Conservation (phyloP, 2,797 vertebrate species). For the Paratrypauchen microcephalus region DNA sequence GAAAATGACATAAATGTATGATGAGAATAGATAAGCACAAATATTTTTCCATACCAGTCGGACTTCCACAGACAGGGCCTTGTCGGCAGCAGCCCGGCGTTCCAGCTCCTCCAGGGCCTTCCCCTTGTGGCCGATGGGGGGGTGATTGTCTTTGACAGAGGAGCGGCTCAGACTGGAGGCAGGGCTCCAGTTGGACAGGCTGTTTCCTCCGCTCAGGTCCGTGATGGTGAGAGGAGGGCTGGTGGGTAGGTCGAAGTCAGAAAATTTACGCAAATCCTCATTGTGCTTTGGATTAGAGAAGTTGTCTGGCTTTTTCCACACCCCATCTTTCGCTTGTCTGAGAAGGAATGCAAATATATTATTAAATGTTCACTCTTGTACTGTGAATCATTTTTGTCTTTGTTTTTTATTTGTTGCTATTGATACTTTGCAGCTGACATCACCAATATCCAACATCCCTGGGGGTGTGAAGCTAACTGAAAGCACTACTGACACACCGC, state of each 20-base stretch:
- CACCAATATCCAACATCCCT: too few species aligned
- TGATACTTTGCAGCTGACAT: too few species aligned
- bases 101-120: slow-evolving; percentile 85
- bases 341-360: slow-evolving; percentile 2
- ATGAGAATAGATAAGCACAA: neutral
- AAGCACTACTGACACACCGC: too few species aligned
- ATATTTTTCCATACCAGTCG: slow-evolving; percentile 72
- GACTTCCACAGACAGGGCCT: slow-evolving; percentile 91
- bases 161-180: slow-evolving; percentile 68
- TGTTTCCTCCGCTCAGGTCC: slow-evolving; percentile 76
- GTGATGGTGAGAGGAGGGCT: slow-evolving; percentile 87
- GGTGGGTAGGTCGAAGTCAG: slow-evolving; percentile 86
- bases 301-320: slow-evolving; percentile 85
- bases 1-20: neutral
- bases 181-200: slow-evolving; percentile 80
- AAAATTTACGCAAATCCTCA: slow-evolving; percentile 81
- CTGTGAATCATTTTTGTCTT: neutral
- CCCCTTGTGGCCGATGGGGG: slow-evolving; percentile 81
- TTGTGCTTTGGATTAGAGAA: slow-evolving; percentile 86
- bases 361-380: too few species aligned
- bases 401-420: neutral
- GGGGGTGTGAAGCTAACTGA: too few species aligned
- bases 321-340: slow-evolving; percentile 90
- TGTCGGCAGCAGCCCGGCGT: slow-evolving; percentile 84
- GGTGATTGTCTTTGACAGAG: slow-evolving; percentile 74